phyloP scores from a whole-genome alignment of 2,888 invertebrate species.

The Philereme transversata region DNA sequence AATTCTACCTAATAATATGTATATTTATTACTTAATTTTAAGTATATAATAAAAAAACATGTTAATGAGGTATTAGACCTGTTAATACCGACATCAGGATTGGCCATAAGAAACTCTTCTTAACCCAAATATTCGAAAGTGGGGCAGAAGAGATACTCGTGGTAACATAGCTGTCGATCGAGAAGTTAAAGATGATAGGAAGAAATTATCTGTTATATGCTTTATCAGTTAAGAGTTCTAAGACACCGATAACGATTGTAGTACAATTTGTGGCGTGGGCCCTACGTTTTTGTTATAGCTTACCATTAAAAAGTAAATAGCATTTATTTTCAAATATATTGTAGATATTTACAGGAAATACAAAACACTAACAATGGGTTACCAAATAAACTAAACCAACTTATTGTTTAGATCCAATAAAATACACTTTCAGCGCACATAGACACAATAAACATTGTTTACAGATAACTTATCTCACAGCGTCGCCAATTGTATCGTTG shows the following conservation, averaged over 20 bases:
- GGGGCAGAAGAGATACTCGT: slow-evolving; percentile 24
- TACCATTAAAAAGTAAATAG: too few species aligned
- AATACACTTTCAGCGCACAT: neutral
- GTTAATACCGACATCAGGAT: too few species aligned
- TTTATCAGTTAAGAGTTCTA: slow-evolving; percentile 37
- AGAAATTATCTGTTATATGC: slow-evolving; percentile 32
- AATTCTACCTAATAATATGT: too few species aligned
- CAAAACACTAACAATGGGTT: too few species aligned
- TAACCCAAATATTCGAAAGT: slow-evolving; percentile 20
- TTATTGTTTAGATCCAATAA: neutral
- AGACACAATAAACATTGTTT: slow-evolving; percentile 10
- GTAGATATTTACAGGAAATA: too few species aligned
- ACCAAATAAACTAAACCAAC: too few species aligned
- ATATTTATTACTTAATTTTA: too few species aligned
- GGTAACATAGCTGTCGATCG: slow-evolving; percentile 36
- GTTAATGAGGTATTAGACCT: too few species aligned
- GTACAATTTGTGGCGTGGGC: slow-evolving; percentile 11
- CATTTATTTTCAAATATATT: too few species aligned
- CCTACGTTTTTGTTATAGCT: neutral
- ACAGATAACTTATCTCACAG: slow-evolving; percentile 41
- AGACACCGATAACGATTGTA: slow-evolving; percentile 29
- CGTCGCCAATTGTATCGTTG: slow-evolving; percentile 36
- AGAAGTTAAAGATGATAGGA: slow-evolving; percentile 40
- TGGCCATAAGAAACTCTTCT: too few species aligned
- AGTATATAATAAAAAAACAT: too few species aligned